phyloP scores from a whole-genome alignment of 2,888 invertebrate species.

The Oligia latruncula region DNA sequence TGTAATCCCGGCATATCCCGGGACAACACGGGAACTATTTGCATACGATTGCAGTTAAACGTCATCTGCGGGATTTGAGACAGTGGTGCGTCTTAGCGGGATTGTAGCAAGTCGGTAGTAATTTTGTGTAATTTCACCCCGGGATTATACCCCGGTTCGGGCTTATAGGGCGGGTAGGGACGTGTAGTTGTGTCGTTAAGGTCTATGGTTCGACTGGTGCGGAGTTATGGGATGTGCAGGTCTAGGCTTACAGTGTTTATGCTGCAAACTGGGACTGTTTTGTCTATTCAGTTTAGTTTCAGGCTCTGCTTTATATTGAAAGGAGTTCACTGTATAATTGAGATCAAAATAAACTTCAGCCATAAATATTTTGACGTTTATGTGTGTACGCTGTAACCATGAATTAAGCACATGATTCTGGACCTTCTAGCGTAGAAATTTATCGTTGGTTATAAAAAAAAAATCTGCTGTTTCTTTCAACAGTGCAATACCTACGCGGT shows the following conservation, averaged over 20 bases:
- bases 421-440: neutral
- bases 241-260: constrained; percentile 17
- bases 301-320: neutral
- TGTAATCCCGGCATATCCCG: constrained; percentile 79
- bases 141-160: constrained; percentile 64
- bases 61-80: constrained; percentile 86
- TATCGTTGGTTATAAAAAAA: neutral
- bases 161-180: constrained; percentile 29
- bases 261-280: neutral
- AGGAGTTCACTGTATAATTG: neutral
- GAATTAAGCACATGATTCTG: neutral
- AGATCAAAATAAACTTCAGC: neutral
- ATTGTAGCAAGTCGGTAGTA: constrained; percentile 73
- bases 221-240: constrained; percentile 44
- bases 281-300: neutral
- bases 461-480: neutral
- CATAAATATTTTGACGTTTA: neutral
- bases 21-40: constrained; percentile 79
- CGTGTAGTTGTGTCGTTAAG: constrained; percentile 40
- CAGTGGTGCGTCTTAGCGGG: constrained; percentile 70
- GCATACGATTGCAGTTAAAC: constrained; percentile 86
- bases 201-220: constrained; percentile 41
- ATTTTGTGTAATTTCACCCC: constrained; percentile 74
- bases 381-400: neutral
- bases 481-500: too few species aligned